Evolutionary conservation across 2,888 invertebrate genomes (phyloP), one percentile per base, ranked within the genome.

Genomic region (Cosmia pyralina): DNA sequence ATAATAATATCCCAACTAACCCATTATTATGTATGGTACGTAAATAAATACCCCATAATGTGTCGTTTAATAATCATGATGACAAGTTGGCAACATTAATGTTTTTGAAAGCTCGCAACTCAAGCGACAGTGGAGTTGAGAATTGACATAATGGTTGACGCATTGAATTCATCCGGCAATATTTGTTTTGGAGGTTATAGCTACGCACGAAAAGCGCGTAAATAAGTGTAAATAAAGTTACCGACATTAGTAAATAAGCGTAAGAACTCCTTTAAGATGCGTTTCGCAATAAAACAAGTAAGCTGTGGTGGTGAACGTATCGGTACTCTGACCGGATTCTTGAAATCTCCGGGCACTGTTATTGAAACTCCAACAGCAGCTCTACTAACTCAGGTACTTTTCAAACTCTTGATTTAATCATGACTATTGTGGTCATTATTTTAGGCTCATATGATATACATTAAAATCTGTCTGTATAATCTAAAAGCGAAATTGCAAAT

Each of bases 361-460:
- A 96, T 98, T 64, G 97, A 98, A 93, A 98, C 98, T 41, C 98
- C 98, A 0, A 92, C 97, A 66, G 96, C 98, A 48, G 96, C 98
- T 88, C 93, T 98, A 75, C 97, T 98, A 78, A 98, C 98, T 11
- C 97, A 97, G 96, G 98, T 97, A 94, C 72, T 58, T 66, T 11
- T 17, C 38, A 34, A 57, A 68, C 72, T 63, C 69, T 79, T 65
- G 57, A 58, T 57, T 62, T 38, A 55, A 41, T 69, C 57, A 15
- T 44, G 17, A 55, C 11, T 17, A 13, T 38, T 60, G 41, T n/a
- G 17, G 17, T 28, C 22, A 22, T 19, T 68, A 34, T 5, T 50
- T 15, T 19, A 44, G 4, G 17, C 3, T 48, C 13, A 4, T 17
- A 46, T 8, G n/a, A 38, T 55, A 2, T n/a, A n/a, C n/a, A n/a